phyloP scores from a whole-genome alignment of 2,797 vertebrate species.

The Macropus fuliginosus region DNA sequence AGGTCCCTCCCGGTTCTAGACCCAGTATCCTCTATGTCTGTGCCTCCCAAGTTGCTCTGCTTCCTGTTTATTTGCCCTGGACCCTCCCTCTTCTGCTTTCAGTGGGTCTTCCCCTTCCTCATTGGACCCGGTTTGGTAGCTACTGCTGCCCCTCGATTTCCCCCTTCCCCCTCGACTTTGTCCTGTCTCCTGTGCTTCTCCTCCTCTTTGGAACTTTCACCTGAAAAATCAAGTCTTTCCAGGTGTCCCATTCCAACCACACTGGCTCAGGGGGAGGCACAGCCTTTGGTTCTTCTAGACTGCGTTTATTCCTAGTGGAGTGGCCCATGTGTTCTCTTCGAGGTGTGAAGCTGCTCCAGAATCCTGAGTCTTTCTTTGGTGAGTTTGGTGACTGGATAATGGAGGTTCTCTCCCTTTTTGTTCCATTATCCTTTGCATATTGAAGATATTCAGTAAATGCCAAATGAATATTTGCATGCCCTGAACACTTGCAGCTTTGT shows the following conservation, averaged over 20 bases:
- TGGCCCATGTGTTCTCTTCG: not conserved
- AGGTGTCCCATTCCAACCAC: too few relatives aligned
- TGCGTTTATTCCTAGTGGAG: not conserved
- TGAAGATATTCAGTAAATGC: not conserved
- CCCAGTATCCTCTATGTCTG: too few relatives aligned
- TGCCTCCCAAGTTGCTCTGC: not conserved
- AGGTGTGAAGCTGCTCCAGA: not conserved
- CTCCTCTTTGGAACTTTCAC: not conserved
- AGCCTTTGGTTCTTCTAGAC: not conserved
- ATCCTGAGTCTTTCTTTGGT: not conserved
- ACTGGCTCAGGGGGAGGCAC: not conserved
- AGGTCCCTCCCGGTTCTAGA: not conserved
- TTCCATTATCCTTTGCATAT: not conserved
- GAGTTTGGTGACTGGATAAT: not conserved
- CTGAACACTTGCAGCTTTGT: not conserved
- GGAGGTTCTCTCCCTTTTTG: not conserved
- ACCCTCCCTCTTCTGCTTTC: not conserved
- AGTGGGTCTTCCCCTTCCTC: not conserved
- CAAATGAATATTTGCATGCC: not conserved
- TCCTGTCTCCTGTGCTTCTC: not conserved
- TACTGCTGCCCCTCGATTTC: fast-evolving
- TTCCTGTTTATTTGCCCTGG: not conserved
- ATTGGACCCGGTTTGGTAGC: too few relatives aligned
- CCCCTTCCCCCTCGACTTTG: not conserved
- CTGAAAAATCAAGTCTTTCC: not conserved